Base-by-base conservation (phyloP, 2,888 invertebrate genomes). In the Lordiphosa fenestrarum region DNA sequence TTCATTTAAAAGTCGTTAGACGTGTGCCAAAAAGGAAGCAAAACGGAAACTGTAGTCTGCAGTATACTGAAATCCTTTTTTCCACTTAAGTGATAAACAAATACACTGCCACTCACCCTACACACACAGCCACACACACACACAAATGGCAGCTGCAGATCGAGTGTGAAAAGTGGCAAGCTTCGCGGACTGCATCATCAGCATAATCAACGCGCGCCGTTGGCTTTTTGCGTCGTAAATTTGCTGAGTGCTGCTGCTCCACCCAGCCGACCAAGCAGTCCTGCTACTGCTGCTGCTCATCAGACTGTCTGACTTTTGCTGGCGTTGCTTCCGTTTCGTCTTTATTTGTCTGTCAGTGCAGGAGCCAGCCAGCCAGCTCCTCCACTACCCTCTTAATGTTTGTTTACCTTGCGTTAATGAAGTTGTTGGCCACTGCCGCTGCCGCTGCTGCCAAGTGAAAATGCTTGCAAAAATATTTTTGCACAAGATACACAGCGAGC, bases 41-140 rank as follows among this genome's bases (percentile, higher is more conserved):
- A 63, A 53, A 39, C 73, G 71, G 67, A 80, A 71, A 59, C 80
- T 56, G 52, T 62, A 57, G 74, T 50, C 69, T 67, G 62, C 62
- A 46, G 50, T 55, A 68, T 67, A 37, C 73, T 50, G 73, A 71
- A 84, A 71, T 77, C 69, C 77, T 81, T 81, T 81, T 73, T 66
- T 78, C 65, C 73, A 74, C 81, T 81, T 75, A 84, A 84, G 84
- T 84, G 84, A 82, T 84, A 77, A 80, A 77, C 84, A 84, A 85
- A 84, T 82, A 84, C 76, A 78, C 67, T 71, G 68, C 57, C 67
- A 78, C 55, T 58, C 78, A 52, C 44, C 4, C 40, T 53, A 15
- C 40, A 60, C 52, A 55, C 47, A 54, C 65, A 71, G 42, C 66
- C 47, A 52, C 50, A 53, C 38, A 52, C 41, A 65, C 53, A 65